Percentiles rank a stretch among this genome's conserved stretches.
Evolutionary conservation across 1,140 invertebrate genomes (phyloP).

Genomic region (Drosophila saltans): DNA sequence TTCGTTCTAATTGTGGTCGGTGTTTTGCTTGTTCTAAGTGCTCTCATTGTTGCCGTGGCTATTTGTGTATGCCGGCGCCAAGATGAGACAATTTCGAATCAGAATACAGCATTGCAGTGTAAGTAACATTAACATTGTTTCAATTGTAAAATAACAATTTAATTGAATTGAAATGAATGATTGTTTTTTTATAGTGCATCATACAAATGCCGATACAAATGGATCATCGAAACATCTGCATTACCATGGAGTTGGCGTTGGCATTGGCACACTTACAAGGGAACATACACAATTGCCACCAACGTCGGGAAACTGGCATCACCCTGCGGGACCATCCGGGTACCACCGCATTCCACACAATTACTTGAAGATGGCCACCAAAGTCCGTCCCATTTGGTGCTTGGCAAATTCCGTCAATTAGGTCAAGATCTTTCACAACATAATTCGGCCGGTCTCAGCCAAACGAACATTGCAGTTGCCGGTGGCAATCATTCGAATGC

Average conservation of each 20-base stretch:
- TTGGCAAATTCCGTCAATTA: constrained; percentile 83
- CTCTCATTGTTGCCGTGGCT: constrained; percentile 87
- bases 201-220: constrained; percentile 90
- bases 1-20: constrained; percentile 89
- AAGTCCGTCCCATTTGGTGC: constrained; percentile 84
- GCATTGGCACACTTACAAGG: constrained; percentile 80
- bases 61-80: constrained; percentile 90
- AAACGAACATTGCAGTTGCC: constrained; percentile 72
- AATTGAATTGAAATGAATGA: too few relatives aligned
- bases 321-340: constrained; percentile 94
- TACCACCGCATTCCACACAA: constrained; percentile 85
- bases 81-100: constrained; percentile 84
- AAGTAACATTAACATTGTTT: constrained; percentile 15
- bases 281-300: constrained; percentile 83
- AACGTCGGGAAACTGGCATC: constrained; percentile 94
- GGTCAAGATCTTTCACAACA: constrained; percentile 83
- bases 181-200: constrained; percentile 86
- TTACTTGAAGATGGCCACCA: constrained; percentile 83
- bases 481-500: constrained; percentile 82
- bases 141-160: too few relatives aligned
- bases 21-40: constrained; percentile 87
- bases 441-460: constrained; percentile 70
- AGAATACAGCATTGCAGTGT: constrained; percentile 81
- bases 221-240: constrained; percentile 88
- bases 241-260: constrained; percentile 66